These are phyloP conservation scores for Atopsyche davidsoni DNA, from an alignment of 1,140 invertebrate species.

Conservation along the genomic window DNA sequence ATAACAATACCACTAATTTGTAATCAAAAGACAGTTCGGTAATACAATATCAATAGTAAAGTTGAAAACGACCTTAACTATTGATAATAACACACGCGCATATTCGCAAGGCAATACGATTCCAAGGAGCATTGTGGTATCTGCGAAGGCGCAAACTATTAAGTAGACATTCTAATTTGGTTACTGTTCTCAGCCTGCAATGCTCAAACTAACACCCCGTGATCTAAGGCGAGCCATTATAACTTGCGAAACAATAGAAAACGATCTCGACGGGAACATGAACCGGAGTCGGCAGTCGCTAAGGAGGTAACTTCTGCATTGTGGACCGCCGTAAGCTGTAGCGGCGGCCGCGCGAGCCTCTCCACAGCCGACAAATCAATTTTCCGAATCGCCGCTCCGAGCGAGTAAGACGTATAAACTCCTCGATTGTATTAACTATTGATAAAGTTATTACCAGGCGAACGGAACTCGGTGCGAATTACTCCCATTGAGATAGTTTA, in stretches of 20 bases:
- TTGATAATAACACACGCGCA: too few relatives aligned
- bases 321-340: neutral
- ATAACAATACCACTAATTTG: too few relatives aligned
- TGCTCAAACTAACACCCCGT: neutral
- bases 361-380: slow-evolving; percentile 13
- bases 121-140: too few relatives aligned
- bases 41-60: too few relatives aligned
- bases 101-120: too few relatives aligned
- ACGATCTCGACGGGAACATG: slow-evolving; percentile 3
- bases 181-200: slow-evolving; percentile 5
- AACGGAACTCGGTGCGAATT: too few relatives aligned
- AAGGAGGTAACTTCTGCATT: slow-evolving; percentile 10
- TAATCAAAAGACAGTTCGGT: too few relatives aligned
- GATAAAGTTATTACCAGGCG: slow-evolving; percentile 4
- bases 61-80: too few relatives aligned
- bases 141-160: slow-evolving; percentile 7
- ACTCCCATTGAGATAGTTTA: too few relatives aligned
- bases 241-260: slow-evolving; percentile 5
- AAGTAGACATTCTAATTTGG: slow-evolving; percentile 6
- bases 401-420: slow-evolving; percentile 4
- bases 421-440: neutral
- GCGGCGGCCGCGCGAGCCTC: neutral
- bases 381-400: slow-evolving; percentile 4
- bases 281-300: neutral
- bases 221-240: slow-evolving; percentile 5